These are phyloP conservation scores for Luperina nickerlii DNA, from an alignment of 2,888 invertebrate species.

Conservation along the genomic window DNA sequence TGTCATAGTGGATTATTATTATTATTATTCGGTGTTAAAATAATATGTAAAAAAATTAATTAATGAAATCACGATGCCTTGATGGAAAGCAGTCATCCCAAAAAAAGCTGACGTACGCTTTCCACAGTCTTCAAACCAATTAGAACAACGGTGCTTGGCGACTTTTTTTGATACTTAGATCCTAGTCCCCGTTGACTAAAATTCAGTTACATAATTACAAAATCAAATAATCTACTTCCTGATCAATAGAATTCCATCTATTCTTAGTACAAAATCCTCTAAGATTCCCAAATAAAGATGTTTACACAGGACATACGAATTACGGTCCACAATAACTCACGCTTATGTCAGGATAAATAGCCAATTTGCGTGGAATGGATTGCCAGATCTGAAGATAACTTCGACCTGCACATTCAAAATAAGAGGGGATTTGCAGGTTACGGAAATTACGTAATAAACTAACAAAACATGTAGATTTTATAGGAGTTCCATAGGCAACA, in stretches of 20 bases:
- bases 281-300: constrained; percentile 62
- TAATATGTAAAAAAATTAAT: not conserved
- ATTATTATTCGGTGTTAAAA: not conserved
- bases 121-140: not conserved
- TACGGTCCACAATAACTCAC: constrained; percentile 79
- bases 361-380: constrained; percentile 84
- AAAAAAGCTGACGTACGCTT: not conserved
- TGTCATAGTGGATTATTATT: too few relatives aligned
- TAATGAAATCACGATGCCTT: not conserved
- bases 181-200: not conserved
- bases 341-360: constrained; percentile 83
- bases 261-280: constrained; percentile 8
- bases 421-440: constrained; percentile 63
- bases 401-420: constrained; percentile 66
- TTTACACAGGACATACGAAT: constrained; percentile 71
- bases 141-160: not conserved
- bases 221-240: constrained; percentile 10
- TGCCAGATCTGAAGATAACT: constrained; percentile 81
- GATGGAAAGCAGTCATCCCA: not conserved
- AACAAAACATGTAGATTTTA: constrained; percentile 62
- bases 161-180: not conserved
- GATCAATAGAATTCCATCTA: constrained; percentile 4
- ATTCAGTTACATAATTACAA: not conserved
- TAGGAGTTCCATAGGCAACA: constrained; percentile 34
- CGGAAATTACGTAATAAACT: constrained; percentile 67